Percentiles rank a stretch among this genome's conserved stretches.
Evolutionary conservation across 2,888 invertebrate genomes (phyloP).

Genomic region (Electrophaes corylata): DNA sequence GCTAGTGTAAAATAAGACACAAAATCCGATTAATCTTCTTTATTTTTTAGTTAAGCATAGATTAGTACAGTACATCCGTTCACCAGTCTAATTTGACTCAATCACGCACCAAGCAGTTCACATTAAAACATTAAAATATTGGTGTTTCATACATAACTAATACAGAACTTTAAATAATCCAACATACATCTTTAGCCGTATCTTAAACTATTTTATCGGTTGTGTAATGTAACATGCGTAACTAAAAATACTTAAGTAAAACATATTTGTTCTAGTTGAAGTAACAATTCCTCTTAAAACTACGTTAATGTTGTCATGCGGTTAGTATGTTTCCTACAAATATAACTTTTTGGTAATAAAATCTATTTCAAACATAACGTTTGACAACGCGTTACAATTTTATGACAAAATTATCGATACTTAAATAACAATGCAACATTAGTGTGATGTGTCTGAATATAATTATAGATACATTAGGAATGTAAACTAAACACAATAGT

Average conservation of each 20-base stretch:
- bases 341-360: constrained; percentile 65
- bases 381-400: constrained; percentile 36
- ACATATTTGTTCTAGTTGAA: constrained; percentile 68
- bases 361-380: constrained; percentile 58
- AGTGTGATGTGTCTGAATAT: constrained; percentile 53
- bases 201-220: constrained; percentile 41
- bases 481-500: constrained; percentile 75
- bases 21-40: constrained; percentile 75
- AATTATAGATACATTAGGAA: constrained; percentile 64
- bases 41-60: constrained; percentile 83
- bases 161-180: constrained; percentile 52
- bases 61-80: constrained; percentile 78
- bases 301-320: constrained; percentile 67
- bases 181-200: constrained; percentile 38
- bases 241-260: constrained; percentile 59
- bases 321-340: constrained; percentile 66
- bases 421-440: constrained; percentile 42
- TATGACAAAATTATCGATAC: constrained; percentile 32
- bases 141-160: constrained; percentile 52
- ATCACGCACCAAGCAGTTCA: constrained; percentile 64
- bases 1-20: constrained; percentile 45
- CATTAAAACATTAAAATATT: constrained; percentile 52
- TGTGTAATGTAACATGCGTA: constrained; percentile 46
- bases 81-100: constrained; percentile 74
- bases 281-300: constrained; percentile 62